Evolutionary conservation across 1,140 invertebrate genomes (phyloP), one percentile per base, ranked within the genome.

Genomic region (Formica selysi): DNA sequence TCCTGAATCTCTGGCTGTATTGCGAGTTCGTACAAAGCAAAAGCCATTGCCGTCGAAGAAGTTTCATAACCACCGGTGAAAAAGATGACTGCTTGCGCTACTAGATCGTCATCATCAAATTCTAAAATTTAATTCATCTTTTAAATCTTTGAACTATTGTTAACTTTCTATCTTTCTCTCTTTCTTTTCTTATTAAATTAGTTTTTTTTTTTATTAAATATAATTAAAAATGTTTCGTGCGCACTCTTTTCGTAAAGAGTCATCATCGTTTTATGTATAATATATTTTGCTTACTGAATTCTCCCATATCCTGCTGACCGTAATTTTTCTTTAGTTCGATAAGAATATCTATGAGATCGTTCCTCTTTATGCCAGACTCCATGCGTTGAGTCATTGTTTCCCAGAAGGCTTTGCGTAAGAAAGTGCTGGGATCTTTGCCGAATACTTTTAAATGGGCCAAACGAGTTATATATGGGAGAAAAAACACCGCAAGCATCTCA

Each of bases 21-120:
- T 32, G 29, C 29, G 29, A 32, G 29, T 32, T 32, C 29, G 29
- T 32, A 32, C 29, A 32, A 32, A 32, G 29, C 3, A 32, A 32
- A 32, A 32, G 29, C 29, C 29, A 32, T 32, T 3, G 3, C 3
- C 3, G 29, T 2, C 29, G 29, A 32, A 32, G 29, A 32, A 32
- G 29, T 1, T 32, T 32, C 29, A 22, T 22, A 22, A 32, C 29
- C 29, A 22, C 22, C 22, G 22, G 22, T 22, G 0, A 22, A 22
- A 22, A 22, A 22, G 22, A 22, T 22, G 22, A 32, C 29, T 32
- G 29, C 29, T 32, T 32, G 29, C 29, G 29, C 29, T 32, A 32
- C 94, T 11, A 98, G 95, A 87, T 97, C 96, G 16, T 96, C 95
- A 54, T 96, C 96, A 0, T 95, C 95, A 90, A 96, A 96, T 87